phyloP scores from a whole-genome alignment of 2,113 vertebrate species.

The Macaca nemestrina region DNA sequence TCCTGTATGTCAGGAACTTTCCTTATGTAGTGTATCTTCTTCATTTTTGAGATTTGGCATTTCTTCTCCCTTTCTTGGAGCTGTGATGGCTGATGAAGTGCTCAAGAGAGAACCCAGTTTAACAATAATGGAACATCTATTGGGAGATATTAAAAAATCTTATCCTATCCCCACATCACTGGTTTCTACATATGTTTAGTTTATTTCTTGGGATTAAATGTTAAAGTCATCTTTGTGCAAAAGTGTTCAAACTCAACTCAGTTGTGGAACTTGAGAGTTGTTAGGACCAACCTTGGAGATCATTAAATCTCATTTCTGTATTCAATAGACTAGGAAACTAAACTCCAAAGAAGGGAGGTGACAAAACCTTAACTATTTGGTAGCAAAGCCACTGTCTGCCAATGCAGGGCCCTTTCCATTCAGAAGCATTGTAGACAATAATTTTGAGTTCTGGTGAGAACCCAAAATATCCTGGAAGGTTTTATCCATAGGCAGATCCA shows the following conservation, averaged over 20 bases:
- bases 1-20: not conserved
- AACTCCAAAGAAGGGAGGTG: slow-evolving; percentile 38
- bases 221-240: slow-evolving; percentile 28
- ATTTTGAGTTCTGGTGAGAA: slow-evolving; percentile 26
- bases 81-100: not conserved
- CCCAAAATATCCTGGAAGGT: slow-evolving; percentile 8
- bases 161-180: slow-evolving; percentile 4
- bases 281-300: slow-evolving; percentile 36
- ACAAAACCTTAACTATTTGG: slow-evolving; percentile 26
- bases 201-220: slow-evolving; percentile 22
- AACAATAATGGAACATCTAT: slow-evolving; percentile 37
- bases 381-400: not conserved
- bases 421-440: not conserved
- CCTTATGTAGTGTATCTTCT: not conserved
- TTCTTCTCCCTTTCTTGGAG: not conserved
- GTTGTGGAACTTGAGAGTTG: slow-evolving; percentile 31
- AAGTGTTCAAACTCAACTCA: slow-evolving; percentile 51
- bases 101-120: slow-evolving; percentile 40
- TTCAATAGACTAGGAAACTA: slow-evolving; percentile 40
- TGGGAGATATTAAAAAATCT: slow-evolving; percentile 25
- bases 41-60: not conserved
- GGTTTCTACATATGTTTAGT: slow-evolving; percentile 55
- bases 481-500: slow-evolving; percentile 5
- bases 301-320: slow-evolving; percentile 53
- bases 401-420: not conserved